Percentiles rank a stretch among this genome's conserved stretches.
These are phyloP conservation scores for Drosophila micromelanica DNA, from an alignment of 1,140 invertebrate genomes.

Conservation along the genomic window DNA sequence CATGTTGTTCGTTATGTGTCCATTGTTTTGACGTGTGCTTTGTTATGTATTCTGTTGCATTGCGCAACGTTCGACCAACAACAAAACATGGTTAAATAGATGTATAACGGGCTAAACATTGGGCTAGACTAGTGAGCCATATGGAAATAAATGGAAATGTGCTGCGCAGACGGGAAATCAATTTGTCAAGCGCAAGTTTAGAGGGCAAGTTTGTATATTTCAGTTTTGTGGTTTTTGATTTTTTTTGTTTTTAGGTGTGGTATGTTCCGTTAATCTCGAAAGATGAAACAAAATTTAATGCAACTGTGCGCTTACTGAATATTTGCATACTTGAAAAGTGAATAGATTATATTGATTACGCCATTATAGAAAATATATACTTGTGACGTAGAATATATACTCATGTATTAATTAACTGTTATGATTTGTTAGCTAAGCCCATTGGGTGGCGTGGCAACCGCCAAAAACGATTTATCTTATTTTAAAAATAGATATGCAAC, in stretches of 20 bases:
- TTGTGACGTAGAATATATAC: too few species aligned
- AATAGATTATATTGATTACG: too few species aligned
- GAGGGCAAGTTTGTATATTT: conserved; percentile 7
- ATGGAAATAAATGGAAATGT: conserved; percentile 13
- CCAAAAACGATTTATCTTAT: too few species aligned
- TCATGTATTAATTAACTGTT: too few species aligned
- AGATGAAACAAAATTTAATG: conserved; percentile 30
- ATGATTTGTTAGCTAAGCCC: too few species aligned
- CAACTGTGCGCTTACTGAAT: not conserved
- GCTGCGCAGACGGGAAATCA: conserved; percentile 18
- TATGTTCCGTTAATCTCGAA: conserved; percentile 12
- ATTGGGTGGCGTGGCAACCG: too few species aligned
- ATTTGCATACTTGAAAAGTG: too few species aligned
- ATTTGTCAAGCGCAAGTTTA: conserved; percentile 25
- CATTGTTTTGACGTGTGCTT: conserved; percentile 65
- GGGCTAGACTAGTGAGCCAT: conserved; percentile 12
- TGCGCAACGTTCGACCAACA: conserved; percentile 56
- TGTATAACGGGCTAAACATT: conserved; percentile 38
- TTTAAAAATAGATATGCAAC: too few species aligned
- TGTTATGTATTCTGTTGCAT: conserved; percentile 79
- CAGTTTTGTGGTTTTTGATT: not conserved
- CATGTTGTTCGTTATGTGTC: conserved; percentile 66
- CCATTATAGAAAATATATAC: too few species aligned
- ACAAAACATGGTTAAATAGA: conserved; percentile 46
- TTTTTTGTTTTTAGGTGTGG: conserved; percentile 9